Base-by-base conservation (phyloP, 2,113 vertebrate species). In the Echinops telfairi region DNA sequence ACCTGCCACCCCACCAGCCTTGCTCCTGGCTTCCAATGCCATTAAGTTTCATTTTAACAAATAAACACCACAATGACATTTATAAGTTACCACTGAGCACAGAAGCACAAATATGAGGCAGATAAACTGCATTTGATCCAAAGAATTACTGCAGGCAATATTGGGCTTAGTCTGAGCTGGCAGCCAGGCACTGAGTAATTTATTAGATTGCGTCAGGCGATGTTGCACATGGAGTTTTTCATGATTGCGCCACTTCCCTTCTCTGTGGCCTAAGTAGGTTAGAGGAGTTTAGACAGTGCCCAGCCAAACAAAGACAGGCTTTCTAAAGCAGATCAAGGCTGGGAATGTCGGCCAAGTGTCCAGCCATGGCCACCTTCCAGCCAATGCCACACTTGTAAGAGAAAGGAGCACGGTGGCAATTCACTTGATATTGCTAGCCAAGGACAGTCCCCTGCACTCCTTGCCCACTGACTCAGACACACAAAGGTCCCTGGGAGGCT, bases 61-160 rank as follows among this genome's bases (percentile, higher is more conserved):
- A 98, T 98, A 98, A 98, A 98, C 97, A 98, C 96, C 83, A 91
- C 97, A 93, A 77, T 98, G 98, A 98, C 98, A 98, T 98, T 98
- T 98, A 98, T 98, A 98, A 98, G 98, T 98, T 98, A 98, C 97
- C 97, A 80, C 98, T 94, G 97, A 98, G 98, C 97, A 88, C 96
- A 97, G 97, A 97, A 98, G 98, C 98, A 98, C 98, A 98, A 98
- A 98, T 98, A 98, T 97, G 98, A 98, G 97, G 97, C 98, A 98
- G 98, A 98, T 98, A 98, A 98, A 98, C 98, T 98, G 97, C 96
- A 94, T 98, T 98, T 98, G 98, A 98, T 98, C 97, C 98, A 98
- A 98, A 98, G 98, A 98, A 98, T 98, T 98, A 98, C 98, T 98
- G 98, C 97, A 98, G 98, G 98, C 98, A 98, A 98, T 98, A 97